phyloP scores from a whole-genome alignment of 23 tunicate species.

The Halocynthia roretzi region DNA sequence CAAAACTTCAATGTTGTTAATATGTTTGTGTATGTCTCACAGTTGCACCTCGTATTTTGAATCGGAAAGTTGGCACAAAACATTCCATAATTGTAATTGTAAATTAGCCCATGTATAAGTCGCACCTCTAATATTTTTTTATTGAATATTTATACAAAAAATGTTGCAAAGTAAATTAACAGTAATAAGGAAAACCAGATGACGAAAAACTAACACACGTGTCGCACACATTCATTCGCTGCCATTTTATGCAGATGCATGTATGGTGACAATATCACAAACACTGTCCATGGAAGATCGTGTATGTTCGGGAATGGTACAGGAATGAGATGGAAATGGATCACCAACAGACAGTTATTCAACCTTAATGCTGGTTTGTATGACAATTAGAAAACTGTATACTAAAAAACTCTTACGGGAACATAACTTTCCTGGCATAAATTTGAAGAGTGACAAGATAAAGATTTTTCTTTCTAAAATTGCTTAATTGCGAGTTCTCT shows the following conservation, averaged over 20 bases:
- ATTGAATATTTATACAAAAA: too few species aligned
- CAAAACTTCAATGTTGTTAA: neutral
- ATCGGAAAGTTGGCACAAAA: neutral
- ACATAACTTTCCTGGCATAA: too few species aligned
- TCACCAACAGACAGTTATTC: constrained; percentile 49
- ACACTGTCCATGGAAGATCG: constrained; percentile 37
- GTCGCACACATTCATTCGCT: neutral
- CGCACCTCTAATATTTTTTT: too few species aligned
- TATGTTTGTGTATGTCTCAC: neutral
- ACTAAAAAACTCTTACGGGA: too few species aligned
- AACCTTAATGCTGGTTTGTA: constrained; percentile 52
- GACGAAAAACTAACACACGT: neutral
- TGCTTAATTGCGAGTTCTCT: too few species aligned
- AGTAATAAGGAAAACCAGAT: too few species aligned
- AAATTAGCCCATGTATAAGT: neutral
- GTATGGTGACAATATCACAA: constrained; percentile 39
- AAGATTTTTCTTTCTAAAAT: too few species aligned
- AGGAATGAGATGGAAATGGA: constrained; percentile 63
- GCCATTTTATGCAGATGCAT: constrained; percentile 40
- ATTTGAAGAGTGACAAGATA: too few species aligned
- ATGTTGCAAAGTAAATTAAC: too few species aligned
- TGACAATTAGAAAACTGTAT: too few species aligned
- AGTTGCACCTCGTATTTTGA: neutral
- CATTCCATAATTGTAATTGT: neutral
- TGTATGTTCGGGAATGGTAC: constrained; percentile 39